Conservation (phyloP, 1,140 invertebrate genomes). For the Drosophila pseudoobscura region DNA sequence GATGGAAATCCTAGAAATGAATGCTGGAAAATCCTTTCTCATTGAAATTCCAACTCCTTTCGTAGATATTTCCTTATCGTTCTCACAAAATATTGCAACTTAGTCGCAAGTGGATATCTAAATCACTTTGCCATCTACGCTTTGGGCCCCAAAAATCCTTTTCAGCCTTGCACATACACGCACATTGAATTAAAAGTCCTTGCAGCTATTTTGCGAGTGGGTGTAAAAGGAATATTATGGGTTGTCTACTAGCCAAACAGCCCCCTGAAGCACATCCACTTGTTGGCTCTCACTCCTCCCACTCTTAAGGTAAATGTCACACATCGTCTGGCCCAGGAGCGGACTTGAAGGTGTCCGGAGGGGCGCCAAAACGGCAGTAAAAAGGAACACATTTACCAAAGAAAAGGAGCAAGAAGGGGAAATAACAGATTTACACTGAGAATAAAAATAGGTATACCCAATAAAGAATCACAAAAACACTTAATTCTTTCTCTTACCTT, state of each 20-base stretch:
- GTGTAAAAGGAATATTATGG: neutral
- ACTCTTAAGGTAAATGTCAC: constrained; percentile 10
- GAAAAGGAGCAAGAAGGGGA: too few relatives aligned
- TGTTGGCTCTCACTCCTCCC: constrained; percentile 36
- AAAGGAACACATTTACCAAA: too few relatives aligned
- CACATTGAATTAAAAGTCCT: constrained; percentile 61
- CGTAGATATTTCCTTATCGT: neutral
- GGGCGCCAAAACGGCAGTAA: neutral
- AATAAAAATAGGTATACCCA: too few relatives aligned
- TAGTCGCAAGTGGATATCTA: constrained; percentile 19
- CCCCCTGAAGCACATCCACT: constrained; percentile 43
- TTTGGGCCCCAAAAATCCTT: constrained; percentile 21
- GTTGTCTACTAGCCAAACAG: constrained; percentile 17
- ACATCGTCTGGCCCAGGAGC: constrained; percentile 24
- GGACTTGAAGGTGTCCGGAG: constrained; percentile 21
- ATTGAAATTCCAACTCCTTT: neutral
- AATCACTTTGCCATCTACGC: constrained; percentile 23
- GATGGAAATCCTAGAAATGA: too few relatives aligned
- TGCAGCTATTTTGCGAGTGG: constrained; percentile 7
- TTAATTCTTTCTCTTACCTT: too few relatives aligned
- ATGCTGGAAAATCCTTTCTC: neutral
- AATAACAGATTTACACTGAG: too few relatives aligned
- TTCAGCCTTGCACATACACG: constrained; percentile 45
- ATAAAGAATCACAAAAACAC: too few relatives aligned
- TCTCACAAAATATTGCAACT: constrained; percentile 7